phyloP scores from a whole-genome alignment of 2,113 vertebrate species.

The Stigmatopora argus region DNA sequence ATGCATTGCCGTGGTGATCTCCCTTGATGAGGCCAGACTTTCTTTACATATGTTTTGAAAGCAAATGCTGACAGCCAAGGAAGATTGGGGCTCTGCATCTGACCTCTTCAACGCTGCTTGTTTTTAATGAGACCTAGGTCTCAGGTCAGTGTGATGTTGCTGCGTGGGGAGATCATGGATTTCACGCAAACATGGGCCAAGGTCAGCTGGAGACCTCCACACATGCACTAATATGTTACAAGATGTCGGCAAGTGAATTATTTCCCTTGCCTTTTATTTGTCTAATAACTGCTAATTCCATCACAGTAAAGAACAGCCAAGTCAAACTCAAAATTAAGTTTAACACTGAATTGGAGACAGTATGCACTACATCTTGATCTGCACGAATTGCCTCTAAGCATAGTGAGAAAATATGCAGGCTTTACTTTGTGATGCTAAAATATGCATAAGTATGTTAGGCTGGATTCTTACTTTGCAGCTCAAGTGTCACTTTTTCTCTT shows the following conservation, averaged over 20 bases:
- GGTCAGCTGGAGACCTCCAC: slow-evolving; percentile 38
- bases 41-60: slow-evolving; percentile 25
- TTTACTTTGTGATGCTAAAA: background rate
- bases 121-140: slow-evolving; percentile 66
- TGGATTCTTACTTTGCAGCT: background rate
- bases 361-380: background rate
- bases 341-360: background rate
- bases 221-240: slow-evolving; percentile 16
- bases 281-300: background rate
- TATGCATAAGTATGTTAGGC: background rate
- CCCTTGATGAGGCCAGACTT: background rate
- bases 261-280: background rate
- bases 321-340: background rate
- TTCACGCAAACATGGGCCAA: slow-evolving; percentile 50
- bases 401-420: background rate
- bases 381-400: background rate
- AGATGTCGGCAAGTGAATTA: slow-evolving; percentile 17
- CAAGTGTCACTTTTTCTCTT: background rate
- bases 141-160: slow-evolving; percentile 45
- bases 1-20: background rate
- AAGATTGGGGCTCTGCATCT: slow-evolving; percentile 25
- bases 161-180: slow-evolving; percentile 42
- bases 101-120: slow-evolving; percentile 27
- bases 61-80: slow-evolving; percentile 12
- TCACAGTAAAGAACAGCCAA: background rate